Evolutionary conservation across 2,113 vertebrate genomes (phyloP), one percentile per base, ranked within the genome.

Genomic region (Pangasianodon hypophthalmus): DNA sequence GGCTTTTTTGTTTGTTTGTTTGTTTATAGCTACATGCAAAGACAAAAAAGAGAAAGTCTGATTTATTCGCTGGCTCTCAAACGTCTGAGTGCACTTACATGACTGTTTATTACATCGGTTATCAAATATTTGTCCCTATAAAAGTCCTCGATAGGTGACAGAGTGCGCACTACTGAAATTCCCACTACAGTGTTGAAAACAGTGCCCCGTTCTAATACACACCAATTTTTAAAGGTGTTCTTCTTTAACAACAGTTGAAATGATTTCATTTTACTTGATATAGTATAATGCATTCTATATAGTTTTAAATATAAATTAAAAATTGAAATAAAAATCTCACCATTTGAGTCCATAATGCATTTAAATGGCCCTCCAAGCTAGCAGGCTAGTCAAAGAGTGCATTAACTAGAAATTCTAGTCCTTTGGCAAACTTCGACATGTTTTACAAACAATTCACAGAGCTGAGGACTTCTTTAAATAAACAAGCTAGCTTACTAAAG

Each of bases 21-120:
- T 44, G 3, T 60, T 80, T 94, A 94, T 95, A 96, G 95, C 95
- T 96, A 96, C 96, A 96, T 97, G 96, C 96, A 96, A 95, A 95
- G 94, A 96, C 94, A 96, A 92, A 95, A 95, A 93, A 90, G 85
- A 87, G 85, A 93, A 94, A 94, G 93, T 95, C 93, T 93, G 95
- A 92, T 95, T 95, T 95, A 94, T 93, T 95, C 94, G 93, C 56
- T 62, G 82, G 82, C 37, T 84, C 82, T 62, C 58, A n/a, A 21
- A 79, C 26, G 90, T 94, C 95, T 21, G 85, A 86, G 85, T 58
- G 67, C 48, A 77, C 29, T 24, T 32, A 73, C 5, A 64, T 9
- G 26, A 46, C 16, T 29, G 41, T 29, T 9, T 67, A n/a, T 69
- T 69, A 85, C 84, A 69, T 69, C 58, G 32, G 14, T 67, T n/a